Evolutionary conservation across 2,888 invertebrate genomes (phyloP).

Genomic region (Pterostichus madidus): DNA sequence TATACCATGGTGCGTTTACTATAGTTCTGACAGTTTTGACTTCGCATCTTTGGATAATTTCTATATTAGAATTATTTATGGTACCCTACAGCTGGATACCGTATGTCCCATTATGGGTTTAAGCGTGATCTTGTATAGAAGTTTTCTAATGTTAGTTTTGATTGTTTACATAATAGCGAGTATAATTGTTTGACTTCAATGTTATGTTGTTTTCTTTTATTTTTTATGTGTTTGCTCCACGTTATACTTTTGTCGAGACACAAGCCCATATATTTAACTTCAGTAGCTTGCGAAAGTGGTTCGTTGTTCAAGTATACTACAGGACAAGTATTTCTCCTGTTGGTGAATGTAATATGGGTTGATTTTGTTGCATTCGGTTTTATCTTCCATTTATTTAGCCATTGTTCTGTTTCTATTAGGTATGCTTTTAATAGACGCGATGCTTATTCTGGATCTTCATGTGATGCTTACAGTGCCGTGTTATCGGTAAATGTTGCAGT

Average conservation of each 20-base stretch:
- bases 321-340: constrained; percentile 9
- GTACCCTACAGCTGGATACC: too few species aligned
- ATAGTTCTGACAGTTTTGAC: constrained; percentile 9
- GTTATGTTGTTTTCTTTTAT: constrained; percentile 16
- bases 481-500: constrained; percentile 69
- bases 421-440: constrained; percentile 68
- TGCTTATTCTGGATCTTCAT: constrained; percentile 65
- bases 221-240: constrained; percentile 10
- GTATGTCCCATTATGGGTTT: constrained; percentile 34
- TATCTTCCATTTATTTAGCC: constrained; percentile 69
- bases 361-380: constrained; percentile 67
- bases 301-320: constrained; percentile 6
- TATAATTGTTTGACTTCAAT: constrained; percentile 5
- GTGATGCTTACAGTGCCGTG: too few species aligned
- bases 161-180: not conserved
- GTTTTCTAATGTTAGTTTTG: constrained; percentile 13
- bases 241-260: not conserved
- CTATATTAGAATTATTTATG: constrained; percentile 30
- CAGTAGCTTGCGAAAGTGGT: constrained; percentile 33
- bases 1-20: constrained; percentile 23
- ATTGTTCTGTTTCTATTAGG: constrained; percentile 67
- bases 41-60: constrained; percentile 43
- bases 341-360: constrained; percentile 32
- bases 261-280: constrained; percentile 16
- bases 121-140: not conserved